Conservation (phyloP, 2,113 vertebrate genomes). For the Xiphophorus maculatus region DNA sequence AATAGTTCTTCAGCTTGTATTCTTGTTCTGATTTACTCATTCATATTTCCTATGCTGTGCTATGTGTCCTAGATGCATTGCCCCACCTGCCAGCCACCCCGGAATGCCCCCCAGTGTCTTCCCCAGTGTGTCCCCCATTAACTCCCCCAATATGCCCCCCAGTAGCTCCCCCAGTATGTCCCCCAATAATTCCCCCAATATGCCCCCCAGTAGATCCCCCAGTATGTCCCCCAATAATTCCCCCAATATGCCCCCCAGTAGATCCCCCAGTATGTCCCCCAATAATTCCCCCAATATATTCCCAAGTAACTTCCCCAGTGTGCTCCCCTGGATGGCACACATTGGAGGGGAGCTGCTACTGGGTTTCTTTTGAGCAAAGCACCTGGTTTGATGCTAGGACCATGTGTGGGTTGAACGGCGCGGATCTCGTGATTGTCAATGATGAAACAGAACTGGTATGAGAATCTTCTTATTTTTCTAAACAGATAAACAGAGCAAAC, state of each 20-base stretch:
- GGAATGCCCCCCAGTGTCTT: not conserved
- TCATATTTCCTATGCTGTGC: not conserved
- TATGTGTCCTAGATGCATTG: not conserved
- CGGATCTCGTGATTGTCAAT: conserved; percentile 20
- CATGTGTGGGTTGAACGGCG: not conserved
- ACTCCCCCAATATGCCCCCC: not conserved
- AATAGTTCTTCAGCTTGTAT: too few species aligned
- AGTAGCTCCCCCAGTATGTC: too few species aligned
- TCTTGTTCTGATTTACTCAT: not conserved
- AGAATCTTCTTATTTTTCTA: not conserved
- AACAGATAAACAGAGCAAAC: too few species aligned
- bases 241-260: not conserved
- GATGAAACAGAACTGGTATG: not conserved
- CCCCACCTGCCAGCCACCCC: rapidly evolving
- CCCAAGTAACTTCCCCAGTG: too few species aligned
- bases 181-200: too few species aligned
- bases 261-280: too few species aligned
- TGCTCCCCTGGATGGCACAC: not conserved
- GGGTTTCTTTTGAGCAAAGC: rapidly evolving
- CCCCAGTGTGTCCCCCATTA: too few species aligned
- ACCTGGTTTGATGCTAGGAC: not conserved
- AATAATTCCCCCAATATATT: too few species aligned
- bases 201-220: too few species aligned
- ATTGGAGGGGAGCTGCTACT: conserved; percentile 14
- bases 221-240: too few species aligned